Percentiles rank a stretch among this genome's conserved stretches.
phyloP scores from a whole-genome alignment of 2,888 invertebrate species.

The Eupithecia abbreviata region DNA sequence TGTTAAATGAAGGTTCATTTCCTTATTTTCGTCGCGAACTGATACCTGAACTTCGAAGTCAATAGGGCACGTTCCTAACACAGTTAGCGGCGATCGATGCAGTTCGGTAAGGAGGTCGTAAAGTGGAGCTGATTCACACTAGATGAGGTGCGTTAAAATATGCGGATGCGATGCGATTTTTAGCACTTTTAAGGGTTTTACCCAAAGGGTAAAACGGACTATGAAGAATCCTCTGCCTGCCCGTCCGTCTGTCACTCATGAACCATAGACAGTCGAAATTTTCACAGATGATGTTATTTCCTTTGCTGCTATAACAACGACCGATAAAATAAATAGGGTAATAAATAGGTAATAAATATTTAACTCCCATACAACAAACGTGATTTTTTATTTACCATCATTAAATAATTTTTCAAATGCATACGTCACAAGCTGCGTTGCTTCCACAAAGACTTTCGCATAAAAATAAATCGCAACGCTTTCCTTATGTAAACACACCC shows the following conservation, averaged over 20 bases:
- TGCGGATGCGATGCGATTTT: neutral
- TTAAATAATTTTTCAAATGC: neutral
- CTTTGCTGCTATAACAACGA: no score
- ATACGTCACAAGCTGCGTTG: neutral
- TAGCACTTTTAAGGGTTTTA: neutral
- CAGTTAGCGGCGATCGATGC: constrained; percentile 30
- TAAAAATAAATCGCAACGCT: neutral
- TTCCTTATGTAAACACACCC: constrained; percentile 50
- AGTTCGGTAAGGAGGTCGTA: constrained; percentile 29
- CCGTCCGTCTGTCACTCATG: no score
- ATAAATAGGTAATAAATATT: no score
- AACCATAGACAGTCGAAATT: no score
- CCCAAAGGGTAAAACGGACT: no score
- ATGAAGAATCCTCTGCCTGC: no score
- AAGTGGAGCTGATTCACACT: constrained; percentile 5
- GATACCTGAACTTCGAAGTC: constrained; percentile 11
- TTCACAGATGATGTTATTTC: no score
- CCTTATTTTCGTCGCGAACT: neutral
- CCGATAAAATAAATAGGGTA: no score
- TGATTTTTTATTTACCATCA: no score
- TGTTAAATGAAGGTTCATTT: neutral
- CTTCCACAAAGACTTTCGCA: neutral
- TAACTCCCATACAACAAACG: no score
- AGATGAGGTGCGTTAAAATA: constrained; percentile 10
- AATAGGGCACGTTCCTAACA: constrained; percentile 31